These are phyloP conservation scores for Vimba vimba DNA, from an alignment of 2,113 vertebrate species.

Conservation along the genomic window DNA sequence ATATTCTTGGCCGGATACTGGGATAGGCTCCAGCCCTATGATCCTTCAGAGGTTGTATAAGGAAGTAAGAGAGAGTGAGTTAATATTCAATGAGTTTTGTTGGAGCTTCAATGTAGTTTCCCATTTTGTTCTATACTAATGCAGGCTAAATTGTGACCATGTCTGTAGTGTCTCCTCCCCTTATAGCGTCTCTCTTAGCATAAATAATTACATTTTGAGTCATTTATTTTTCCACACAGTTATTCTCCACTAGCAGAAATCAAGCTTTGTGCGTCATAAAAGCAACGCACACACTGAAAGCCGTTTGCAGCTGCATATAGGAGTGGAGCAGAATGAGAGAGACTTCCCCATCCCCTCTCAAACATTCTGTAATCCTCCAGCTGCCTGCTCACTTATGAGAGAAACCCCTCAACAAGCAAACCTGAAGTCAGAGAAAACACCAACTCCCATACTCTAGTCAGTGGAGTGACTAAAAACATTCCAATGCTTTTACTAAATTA, in stretches of 20 bases:
- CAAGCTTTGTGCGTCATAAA: neutral
- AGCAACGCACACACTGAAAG: neutral
- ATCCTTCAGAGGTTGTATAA: too few relatives aligned
- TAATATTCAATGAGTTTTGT: neutral
- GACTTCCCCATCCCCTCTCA: neutral
- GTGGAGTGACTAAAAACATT: neutral
- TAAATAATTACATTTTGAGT: too few relatives aligned
- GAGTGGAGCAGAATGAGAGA: neutral
- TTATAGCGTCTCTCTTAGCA: neutral
- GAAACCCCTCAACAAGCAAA: neutral
- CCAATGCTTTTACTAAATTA: neutral
- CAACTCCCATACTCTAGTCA: neutral
- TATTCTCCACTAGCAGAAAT: neutral
- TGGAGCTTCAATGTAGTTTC: neutral
- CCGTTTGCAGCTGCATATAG: neutral
- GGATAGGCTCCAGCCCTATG: too few relatives aligned
- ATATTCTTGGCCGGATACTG: too few relatives aligned
- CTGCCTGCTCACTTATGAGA: neutral
- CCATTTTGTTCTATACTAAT: neutral
- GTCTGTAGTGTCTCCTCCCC: neutral
- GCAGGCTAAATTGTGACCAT: neutral
- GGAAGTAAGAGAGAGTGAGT: too few relatives aligned
- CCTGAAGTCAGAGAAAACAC: neutral
- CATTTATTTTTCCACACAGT: too few relatives aligned
- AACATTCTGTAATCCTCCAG: conserved; percentile 1